A percentile compares a stretch with the other conserved stretches of the same genome.
Conservation (phyloP, 2,113 vertebrate genomes). For the Dasyornis broadbenti region DNA sequence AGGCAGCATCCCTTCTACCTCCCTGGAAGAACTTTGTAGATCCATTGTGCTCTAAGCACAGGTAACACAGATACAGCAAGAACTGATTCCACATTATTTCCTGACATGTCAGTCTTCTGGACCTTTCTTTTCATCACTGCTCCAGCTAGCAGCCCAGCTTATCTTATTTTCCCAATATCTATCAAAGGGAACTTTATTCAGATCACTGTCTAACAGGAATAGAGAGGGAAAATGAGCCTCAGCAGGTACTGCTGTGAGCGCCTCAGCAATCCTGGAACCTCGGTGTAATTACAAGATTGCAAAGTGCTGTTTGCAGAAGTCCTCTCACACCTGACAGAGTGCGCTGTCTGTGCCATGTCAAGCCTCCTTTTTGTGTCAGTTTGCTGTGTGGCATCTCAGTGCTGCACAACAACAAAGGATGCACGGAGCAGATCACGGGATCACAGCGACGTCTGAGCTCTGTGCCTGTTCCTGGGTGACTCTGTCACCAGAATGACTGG, state of each 20-base stretch:
- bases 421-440: fast-evolving
- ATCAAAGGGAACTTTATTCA: not conserved
- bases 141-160: not conserved
- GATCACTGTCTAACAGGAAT: not conserved
- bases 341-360: not conserved
- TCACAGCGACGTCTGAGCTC: not conserved
- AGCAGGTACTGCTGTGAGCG: not conserved
- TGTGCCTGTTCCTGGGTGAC: not conserved
- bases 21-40: not conserved
- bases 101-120: not conserved
- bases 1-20: not conserved
- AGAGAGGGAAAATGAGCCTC: not conserved
- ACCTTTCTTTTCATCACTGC: not conserved
- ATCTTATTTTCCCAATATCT: not conserved
- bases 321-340: not conserved
- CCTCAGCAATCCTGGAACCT: not conserved
- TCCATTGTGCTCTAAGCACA: not conserved
- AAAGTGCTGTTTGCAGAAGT: not conserved
- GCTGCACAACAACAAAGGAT: not conserved
- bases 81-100: not conserved
- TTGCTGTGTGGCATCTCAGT: not conserved
- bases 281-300: not conserved
- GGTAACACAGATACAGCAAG: not conserved
- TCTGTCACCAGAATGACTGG: not conserved
- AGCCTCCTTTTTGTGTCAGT: not conserved